A percentile compares a stretch with the other conserved stretches of the same genome.
Conservation (phyloP, 2,113 vertebrate species). For the Barnardius zonarius region DNA sequence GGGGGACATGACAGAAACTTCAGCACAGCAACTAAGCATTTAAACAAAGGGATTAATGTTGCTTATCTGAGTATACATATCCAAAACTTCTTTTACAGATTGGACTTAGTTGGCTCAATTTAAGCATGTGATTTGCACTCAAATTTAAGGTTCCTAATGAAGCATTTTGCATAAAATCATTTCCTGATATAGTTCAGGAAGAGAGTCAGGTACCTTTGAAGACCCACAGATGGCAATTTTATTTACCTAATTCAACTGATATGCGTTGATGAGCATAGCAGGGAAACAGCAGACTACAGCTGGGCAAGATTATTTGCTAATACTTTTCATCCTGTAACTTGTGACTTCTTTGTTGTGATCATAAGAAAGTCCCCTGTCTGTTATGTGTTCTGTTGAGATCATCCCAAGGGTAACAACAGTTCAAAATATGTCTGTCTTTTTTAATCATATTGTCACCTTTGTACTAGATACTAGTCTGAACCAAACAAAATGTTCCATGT, state of each 20-base stretch:
- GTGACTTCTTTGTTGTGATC: neutral
- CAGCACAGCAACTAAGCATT: neutral
- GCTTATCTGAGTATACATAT: neutral
- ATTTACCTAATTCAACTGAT: neutral
- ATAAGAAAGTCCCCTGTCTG: neutral
- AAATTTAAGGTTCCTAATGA: neutral
- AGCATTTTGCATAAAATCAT: neutral
- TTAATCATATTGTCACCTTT: neutral
- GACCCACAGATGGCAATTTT: neutral
- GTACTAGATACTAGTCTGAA: neutral
- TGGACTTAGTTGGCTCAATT: neutral
- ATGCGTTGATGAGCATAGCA: rapidly evolving
- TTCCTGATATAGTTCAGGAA: neutral
- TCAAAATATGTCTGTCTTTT: neutral
- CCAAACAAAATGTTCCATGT: neutral
- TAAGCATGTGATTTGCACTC: neutral
- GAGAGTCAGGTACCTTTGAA: neutral
- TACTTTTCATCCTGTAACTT: neutral
- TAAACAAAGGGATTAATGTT: neutral
- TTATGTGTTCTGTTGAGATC: neutral
- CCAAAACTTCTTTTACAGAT: neutral
- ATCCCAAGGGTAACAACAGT: neutral
- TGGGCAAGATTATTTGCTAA: neutral
- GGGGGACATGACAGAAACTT: neutral
- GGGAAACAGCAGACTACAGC: neutral